phyloP scores from a whole-genome alignment of 2,888 invertebrate species.

The Heliconius sara region DNA sequence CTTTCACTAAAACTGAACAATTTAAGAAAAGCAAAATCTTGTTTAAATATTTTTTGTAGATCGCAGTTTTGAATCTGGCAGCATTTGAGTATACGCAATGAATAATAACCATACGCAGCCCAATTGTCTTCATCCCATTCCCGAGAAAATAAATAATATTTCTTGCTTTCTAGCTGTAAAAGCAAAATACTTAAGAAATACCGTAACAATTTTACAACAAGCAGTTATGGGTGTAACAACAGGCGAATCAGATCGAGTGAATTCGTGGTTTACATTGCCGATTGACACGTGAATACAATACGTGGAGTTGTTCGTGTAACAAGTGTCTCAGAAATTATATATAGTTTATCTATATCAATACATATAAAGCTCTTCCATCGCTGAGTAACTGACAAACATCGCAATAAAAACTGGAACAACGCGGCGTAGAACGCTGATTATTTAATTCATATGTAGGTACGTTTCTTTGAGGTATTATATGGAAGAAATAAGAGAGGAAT shows the following conservation, averaged over 20 bases:
- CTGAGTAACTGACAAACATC: neutral
- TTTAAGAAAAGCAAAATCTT: too few relatives aligned
- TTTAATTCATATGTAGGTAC: neutral
- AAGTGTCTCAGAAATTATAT: neutral
- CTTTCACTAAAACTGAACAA: too few relatives aligned
- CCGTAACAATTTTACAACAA: slow-evolving; percentile 47
- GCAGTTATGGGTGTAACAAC: slow-evolving; percentile 43
- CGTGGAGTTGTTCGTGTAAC: neutral
- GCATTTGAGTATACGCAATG: too few relatives aligned
- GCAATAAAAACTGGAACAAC: neutral
- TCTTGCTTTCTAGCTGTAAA: slow-evolving; percentile 1
- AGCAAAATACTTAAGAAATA: slow-evolving; percentile 39
- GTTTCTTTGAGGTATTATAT: too few relatives aligned
- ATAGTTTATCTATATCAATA: neutral
- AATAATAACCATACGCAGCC: too few relatives aligned
- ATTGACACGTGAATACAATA: slow-evolving; percentile 28
- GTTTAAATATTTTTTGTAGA: too few relatives aligned
- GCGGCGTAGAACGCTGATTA: neutral
- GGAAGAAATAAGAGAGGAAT: too few relatives aligned
- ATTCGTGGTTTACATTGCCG: slow-evolving; percentile 39
- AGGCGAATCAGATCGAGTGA: slow-evolving; percentile 42
- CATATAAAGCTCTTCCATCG: neutral
- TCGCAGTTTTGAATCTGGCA: too few relatives aligned
- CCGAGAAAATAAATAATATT: neutral
- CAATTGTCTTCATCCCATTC: too few relatives aligned